A percentile compares a stretch with the other conserved stretches of the same genome.
These are phyloP conservation scores for Caenorhabditis imperialis DNA, from an alignment of 2,888 invertebrate species.

Conservation along the genomic window DNA sequence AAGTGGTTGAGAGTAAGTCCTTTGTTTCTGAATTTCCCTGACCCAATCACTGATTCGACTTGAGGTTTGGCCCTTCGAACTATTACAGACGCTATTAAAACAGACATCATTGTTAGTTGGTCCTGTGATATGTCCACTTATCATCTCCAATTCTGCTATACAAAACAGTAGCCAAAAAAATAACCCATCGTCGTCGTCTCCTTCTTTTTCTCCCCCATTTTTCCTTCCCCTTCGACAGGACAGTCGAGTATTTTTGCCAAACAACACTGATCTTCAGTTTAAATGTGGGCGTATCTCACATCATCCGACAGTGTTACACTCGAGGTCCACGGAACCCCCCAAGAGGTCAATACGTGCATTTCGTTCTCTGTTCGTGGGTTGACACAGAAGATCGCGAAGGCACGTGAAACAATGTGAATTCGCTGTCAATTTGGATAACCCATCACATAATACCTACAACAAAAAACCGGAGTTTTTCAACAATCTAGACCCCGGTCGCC, in stretches of 20 bases:
- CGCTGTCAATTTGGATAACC: slow-evolving; percentile 23
- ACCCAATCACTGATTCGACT: slow-evolving; percentile 6
- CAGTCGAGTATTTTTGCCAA: neutral
- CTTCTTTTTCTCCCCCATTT: too few relatives aligned
- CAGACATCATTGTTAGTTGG: slow-evolving; percentile 18
- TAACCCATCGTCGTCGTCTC: too few relatives aligned
- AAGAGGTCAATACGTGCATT: neutral
- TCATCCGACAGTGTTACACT: neutral
- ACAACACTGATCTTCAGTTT: slow-evolving; percentile 43
- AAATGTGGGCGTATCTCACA: slow-evolving; percentile 9
- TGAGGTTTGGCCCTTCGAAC: neutral
- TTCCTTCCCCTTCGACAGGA: too few relatives aligned
- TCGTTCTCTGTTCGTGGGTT: slow-evolving; percentile 16
- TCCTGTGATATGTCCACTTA: too few relatives aligned
- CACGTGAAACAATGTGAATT: slow-evolving; percentile 27
- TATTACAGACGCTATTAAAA: neutral
- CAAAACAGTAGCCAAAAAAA: too few relatives aligned
- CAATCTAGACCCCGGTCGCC: too few relatives aligned
- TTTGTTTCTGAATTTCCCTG: slow-evolving; percentile 7
- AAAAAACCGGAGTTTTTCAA: slow-evolving; percentile 2
- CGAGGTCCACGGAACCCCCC: slow-evolving; percentile 1
- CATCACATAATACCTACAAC: slow-evolving; percentile 16
- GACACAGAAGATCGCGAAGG: slow-evolving; percentile 15
- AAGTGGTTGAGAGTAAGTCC: slow-evolving; percentile 27
- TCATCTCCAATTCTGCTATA: too few relatives aligned